Conservation (phyloP, 2,797 vertebrate species). For the Acridotheres tristis region DNA sequence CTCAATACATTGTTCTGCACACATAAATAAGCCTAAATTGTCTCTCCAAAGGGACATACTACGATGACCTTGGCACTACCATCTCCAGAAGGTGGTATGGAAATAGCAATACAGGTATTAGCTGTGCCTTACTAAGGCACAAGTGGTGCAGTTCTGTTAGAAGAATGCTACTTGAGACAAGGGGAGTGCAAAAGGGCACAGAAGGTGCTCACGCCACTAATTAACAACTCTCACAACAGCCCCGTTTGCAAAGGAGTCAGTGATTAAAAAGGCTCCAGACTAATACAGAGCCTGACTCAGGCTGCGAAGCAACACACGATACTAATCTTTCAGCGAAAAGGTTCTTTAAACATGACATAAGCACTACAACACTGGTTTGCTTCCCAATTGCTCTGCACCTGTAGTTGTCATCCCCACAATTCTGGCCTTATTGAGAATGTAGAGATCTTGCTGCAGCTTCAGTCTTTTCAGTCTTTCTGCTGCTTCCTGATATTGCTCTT, state of each 20-base stretch:
- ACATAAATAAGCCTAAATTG: neutral
- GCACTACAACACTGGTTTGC: neutral
- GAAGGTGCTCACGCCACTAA: neutral
- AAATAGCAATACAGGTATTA: neutral
- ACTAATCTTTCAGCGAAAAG: neutral
- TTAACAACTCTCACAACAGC: neutral
- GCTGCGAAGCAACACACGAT: neutral
- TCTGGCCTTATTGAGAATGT: conserved; percentile 79
- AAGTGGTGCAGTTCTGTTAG: neutral
- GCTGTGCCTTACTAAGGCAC: neutral
- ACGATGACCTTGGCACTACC: neutral
- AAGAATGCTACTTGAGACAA: neutral
- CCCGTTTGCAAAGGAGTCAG: neutral
- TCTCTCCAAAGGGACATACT: neutral
- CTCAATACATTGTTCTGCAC: neutral
- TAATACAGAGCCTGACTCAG: neutral
- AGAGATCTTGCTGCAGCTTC: conserved; percentile 81
- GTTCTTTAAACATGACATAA: neutral
- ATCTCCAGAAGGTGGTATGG: neutral
- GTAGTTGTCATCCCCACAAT: conserved; percentile 98
- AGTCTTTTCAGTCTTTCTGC: conserved; percentile 85
- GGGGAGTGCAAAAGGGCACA: neutral
- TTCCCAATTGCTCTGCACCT: conserved; percentile 57
- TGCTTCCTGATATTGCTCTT: conserved; percentile 80
- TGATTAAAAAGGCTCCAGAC: neutral